A percentile compares a stretch with the other conserved stretches of the same genome.
Conservation (phyloP, 1,140 invertebrate species). For the Galendromus occidentalis region DNA sequence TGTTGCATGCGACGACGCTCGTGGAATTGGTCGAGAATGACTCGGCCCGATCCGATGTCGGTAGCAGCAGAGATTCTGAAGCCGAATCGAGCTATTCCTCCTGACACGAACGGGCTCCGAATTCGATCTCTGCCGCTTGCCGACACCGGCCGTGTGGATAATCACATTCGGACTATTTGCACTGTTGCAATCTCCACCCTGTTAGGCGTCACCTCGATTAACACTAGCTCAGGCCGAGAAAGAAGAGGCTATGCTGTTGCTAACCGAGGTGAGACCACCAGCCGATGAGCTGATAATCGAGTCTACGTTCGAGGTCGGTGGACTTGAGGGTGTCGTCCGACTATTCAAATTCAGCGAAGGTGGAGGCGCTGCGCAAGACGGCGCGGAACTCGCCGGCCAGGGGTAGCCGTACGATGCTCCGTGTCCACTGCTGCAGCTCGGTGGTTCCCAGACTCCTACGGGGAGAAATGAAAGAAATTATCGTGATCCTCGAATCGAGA, state of each 20-base stretch:
- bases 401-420: constrained; percentile 2
- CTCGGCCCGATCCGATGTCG: too few relatives aligned
- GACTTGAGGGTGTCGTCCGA: neutral
- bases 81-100: neutral
- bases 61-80: too few relatives aligned
- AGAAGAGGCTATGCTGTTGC: constrained; percentile 2
- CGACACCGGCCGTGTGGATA: neutral
- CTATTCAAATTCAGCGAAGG: neutral
- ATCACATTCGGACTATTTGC: neutral
- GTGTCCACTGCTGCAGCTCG: neutral
- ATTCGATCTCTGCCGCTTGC: neutral
- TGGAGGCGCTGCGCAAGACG: neutral
- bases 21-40: too few relatives aligned
- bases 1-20: too few relatives aligned
- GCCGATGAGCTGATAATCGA: neutral
- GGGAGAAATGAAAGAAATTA: neutral
- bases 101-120: neutral
- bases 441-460: neutral
- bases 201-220: too few relatives aligned
- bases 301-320: neutral
- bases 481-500: neutral
- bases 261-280: neutral
- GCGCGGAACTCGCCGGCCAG: neutral
- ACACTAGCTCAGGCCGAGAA: neutral
- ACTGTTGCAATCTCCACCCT: neutral